These are phyloP conservation scores for Campylomormyrus tamandua DNA, from an alignment of 2,113 vertebrate species.

Conservation along the genomic window DNA sequence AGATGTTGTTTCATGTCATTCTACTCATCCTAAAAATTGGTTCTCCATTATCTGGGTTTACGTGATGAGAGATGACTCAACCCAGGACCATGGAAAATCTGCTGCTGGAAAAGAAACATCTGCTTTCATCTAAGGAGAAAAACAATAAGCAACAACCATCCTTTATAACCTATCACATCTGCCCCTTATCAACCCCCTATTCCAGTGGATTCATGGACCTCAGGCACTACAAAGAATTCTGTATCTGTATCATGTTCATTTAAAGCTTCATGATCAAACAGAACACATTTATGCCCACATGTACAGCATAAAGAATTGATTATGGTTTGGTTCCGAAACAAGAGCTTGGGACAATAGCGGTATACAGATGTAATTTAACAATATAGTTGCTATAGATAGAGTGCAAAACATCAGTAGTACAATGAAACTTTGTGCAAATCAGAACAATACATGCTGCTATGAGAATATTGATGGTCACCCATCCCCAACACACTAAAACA, in stretches of 20 bases:
- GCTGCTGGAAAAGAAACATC: not conserved
- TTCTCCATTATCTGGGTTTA: not conserved
- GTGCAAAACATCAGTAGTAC: not conserved
- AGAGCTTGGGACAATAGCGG: not conserved
- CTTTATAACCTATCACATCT: not conserved
- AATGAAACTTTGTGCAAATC: not conserved
- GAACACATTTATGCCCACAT: not conserved
- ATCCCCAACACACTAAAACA: not conserved
- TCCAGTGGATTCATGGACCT: not conserved
- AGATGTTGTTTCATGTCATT: not conserved
- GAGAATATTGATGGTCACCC: not conserved
- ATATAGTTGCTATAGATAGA: not conserved
- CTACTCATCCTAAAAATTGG: not conserved
- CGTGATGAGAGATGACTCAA: not conserved
- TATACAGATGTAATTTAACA: not conserved
- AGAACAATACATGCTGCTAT: not conserved
- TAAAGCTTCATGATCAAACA: not conserved
- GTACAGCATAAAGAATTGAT: not conserved
- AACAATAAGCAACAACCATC: not conserved
- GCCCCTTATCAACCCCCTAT: not conserved
- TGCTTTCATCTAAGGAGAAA: not conserved
- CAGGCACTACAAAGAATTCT: not conserved
- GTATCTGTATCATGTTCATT: not conserved
- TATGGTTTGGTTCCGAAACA: not conserved
- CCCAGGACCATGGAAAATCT: not conserved